A percentile compares a stretch with the other conserved stretches of the same genome.
Conservation (phyloP, 2,888 invertebrate genomes). For the Cantharis flavilabris region DNA sequence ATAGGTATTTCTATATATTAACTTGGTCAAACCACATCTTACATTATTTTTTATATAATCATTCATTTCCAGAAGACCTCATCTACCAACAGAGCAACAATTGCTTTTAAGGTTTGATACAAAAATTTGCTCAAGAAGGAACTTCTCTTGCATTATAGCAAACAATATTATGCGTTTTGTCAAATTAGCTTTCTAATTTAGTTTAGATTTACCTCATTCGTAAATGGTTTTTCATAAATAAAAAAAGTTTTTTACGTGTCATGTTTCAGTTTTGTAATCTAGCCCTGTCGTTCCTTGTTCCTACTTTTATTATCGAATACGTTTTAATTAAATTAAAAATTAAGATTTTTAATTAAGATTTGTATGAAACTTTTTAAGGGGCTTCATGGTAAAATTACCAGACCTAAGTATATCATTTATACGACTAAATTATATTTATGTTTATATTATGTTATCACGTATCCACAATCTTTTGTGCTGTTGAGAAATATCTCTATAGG, state of each 20-base stretch:
- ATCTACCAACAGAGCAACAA: not conserved
- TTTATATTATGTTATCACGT: not conserved
- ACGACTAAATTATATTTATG: not conserved
- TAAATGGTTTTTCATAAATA: not conserved
- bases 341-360: not conserved
- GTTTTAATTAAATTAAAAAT: not conserved
- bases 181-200: no score
- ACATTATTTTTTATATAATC: not conserved
- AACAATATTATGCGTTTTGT: no score
- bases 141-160: no score
- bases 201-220: not conserved
- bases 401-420: no score
- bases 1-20: not conserved
- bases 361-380: not conserved
- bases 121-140: no score
- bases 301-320: not conserved
- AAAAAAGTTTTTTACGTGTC: not conserved
- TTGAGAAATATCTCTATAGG: not conserved
- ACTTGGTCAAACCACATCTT: not conserved
- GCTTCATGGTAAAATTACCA: not conserved
- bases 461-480: not conserved
- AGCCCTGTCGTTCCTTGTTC: not conserved
- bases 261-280: not conserved
- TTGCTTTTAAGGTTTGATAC: no score
- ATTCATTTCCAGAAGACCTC: not conserved